Conservation (phyloP, 2,888 invertebrate genomes). For the Geotrupes spiniger region DNA sequence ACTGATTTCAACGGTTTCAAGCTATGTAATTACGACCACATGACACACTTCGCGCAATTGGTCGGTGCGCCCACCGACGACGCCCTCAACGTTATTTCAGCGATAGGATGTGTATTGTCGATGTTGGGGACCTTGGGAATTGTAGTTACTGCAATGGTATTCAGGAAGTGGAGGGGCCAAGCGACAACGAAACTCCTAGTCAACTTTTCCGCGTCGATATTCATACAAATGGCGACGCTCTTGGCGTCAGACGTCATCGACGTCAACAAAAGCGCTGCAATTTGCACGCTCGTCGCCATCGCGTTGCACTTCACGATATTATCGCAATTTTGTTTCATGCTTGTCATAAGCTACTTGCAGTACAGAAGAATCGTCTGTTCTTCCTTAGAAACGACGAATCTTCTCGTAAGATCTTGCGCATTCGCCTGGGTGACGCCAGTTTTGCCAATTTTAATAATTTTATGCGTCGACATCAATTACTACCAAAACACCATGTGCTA, state of each 20-base stretch:
- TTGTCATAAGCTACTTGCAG: too few species aligned
- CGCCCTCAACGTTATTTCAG: conserved; percentile 50
- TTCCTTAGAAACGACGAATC: too few species aligned
- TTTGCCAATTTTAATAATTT: too few species aligned
- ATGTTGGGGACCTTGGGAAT: conserved; percentile 51
- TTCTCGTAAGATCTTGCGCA: too few species aligned
- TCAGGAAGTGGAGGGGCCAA: conserved; percentile 58
- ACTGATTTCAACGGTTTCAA: conserved; percentile 35
- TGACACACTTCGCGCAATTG: conserved; percentile 57
- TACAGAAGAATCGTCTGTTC: too few species aligned
- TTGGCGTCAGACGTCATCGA: background rate
- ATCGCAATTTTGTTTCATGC: background rate
- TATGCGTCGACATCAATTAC: too few species aligned
- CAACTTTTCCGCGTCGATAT: conserved; percentile 53
- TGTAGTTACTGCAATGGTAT: conserved; percentile 52
- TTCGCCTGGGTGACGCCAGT: too few species aligned
- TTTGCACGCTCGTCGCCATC: background rate
- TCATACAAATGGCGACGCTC: conserved; percentile 46
- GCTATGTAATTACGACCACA: conserved; percentile 53
- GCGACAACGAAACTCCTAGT: conserved; percentile 58
- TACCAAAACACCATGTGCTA: too few species aligned
- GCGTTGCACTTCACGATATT: background rate
- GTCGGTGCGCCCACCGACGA: conserved; percentile 46
- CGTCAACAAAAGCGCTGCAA: background rate
- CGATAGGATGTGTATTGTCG: conserved; percentile 52